Evolutionary conservation across 2,113 vertebrate species (phyloP), one percentile per base, ranked within the genome.

Genomic region (Oryzias celebensis): DNA sequence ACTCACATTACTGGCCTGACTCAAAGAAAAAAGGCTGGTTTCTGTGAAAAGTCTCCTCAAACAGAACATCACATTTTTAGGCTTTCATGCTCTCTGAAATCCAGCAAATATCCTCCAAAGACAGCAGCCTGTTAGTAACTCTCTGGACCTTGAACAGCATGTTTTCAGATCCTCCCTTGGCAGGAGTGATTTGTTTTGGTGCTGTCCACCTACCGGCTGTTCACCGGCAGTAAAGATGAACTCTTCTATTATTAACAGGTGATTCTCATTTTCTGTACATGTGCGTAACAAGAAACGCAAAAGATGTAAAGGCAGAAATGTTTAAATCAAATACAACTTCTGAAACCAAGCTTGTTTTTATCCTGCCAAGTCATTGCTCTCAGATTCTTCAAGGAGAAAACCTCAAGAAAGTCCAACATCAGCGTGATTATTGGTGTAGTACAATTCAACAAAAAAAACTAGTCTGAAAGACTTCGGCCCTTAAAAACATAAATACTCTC

Each of bases 111-210:
- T 16, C 50, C 44, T 20, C 26, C 26, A 28, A 28, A 28, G 26
- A 28, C 26, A 28, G 26, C 26, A 26, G 58, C 43, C 56, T 65
- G 64, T 20, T 36, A 36, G 31, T 36, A 36, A 52, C 72, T 76
- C 23, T 44, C 43, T 62, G 66, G 77, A 75, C 72, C 62, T 73
- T 46, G 65, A 83, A 77, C 75, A 86, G 77, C 78, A 84, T 85
- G 77, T 68, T 85, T 85, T 82, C 68, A 73, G 70, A 48, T 68
- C 70, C 53, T 80, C 71, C 76, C 75, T 68, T 62, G 69, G 71
- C 48, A 48, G 65, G 65, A 81, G 50, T 58, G 62, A 62, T 82
- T 66, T 60, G 72, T 79, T 71, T 77, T 73, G 74, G 66, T 22
- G 20, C 54, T 49, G 75, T 77, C 70, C 50, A 49, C 80, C 61